These are phyloP conservation scores for Leptarthrus brevirostris DNA, from an alignment of 2,888 invertebrate species.

Conservation along the genomic window DNA sequence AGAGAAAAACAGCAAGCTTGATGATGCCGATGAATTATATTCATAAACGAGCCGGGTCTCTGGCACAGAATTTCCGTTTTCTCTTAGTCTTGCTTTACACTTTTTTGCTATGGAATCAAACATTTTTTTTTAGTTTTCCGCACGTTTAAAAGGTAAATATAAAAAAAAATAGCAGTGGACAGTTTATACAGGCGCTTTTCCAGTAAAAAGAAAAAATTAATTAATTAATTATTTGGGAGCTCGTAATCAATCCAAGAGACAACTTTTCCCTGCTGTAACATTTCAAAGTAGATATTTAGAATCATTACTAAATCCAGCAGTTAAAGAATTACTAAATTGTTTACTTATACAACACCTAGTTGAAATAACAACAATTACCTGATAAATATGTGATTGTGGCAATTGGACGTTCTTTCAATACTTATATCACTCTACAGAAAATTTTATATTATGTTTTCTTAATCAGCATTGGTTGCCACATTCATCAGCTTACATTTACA, in stretches of 20 bases:
- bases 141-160: neutral
- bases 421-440: too few relatives aligned
- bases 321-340: too few relatives aligned
- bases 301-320: conserved; percentile 8
- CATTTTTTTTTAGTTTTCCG: neutral
- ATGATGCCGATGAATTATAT: neutral
- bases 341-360: too few relatives aligned
- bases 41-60: neutral
- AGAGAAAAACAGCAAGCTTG: neutral
- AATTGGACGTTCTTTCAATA: too few relatives aligned
- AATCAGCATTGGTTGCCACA: too few relatives aligned
- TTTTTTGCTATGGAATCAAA: neutral
- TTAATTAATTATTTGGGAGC: neutral
- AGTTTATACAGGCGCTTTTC: neutral
- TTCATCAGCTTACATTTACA: too few relatives aligned
- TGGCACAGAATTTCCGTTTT: conserved; percentile 22
- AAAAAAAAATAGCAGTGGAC: neutral
- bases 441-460: too few relatives aligned
- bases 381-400: too few relatives aligned
- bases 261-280: conserved; percentile 4
- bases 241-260: neutral
- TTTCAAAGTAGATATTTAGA: neutral
- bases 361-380: too few relatives aligned
- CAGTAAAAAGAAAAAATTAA: neutral
- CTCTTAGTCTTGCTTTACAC: neutral